A percentile compares a stretch with the other conserved stretches of the same genome.
These are phyloP conservation scores for Trachelus tabidus DNA, from an alignment of 2,888 invertebrate species.

Conservation along the genomic window DNA sequence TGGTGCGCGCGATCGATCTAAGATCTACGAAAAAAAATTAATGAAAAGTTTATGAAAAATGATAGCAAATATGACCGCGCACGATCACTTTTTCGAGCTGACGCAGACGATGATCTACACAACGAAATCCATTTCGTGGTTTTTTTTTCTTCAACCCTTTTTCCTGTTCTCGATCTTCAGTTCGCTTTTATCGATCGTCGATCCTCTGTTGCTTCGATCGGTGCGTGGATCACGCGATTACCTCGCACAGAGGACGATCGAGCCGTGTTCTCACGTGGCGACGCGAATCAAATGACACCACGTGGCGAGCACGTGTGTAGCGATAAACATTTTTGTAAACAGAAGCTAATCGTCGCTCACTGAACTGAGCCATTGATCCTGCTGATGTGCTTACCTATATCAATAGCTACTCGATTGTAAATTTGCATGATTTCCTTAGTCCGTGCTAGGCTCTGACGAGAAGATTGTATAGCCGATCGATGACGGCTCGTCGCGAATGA, in stretches of 20 bases:
- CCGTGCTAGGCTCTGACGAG: no score
- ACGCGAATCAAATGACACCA: conserved; percentile 46
- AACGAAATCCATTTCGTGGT: not conserved
- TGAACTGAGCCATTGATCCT: no score
- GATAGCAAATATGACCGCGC: no score
- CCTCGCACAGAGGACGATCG: not conserved
- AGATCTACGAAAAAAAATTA: no score
- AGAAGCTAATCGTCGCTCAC: not conserved
- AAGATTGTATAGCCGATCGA: no score
- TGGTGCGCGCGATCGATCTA: no score
- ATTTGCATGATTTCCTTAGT: not conserved
- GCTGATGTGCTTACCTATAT: no score
- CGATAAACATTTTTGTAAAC: not conserved
- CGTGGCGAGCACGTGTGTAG: conserved; percentile 47
- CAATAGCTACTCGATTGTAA: no score
- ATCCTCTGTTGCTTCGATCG: not conserved
- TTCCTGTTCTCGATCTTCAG: not conserved
- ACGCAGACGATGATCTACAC: not conserved
- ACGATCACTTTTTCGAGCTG: not conserved
- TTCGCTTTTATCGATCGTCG: not conserved
- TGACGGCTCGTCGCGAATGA: not conserved
- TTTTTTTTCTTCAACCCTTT: not conserved
- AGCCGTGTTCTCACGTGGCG: not conserved
- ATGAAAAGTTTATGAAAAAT: no score
- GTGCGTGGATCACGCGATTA: not conserved